Base-by-base conservation (phyloP, 1,140 invertebrate genomes). In the Diachasmimorpha longicaudata region DNA sequence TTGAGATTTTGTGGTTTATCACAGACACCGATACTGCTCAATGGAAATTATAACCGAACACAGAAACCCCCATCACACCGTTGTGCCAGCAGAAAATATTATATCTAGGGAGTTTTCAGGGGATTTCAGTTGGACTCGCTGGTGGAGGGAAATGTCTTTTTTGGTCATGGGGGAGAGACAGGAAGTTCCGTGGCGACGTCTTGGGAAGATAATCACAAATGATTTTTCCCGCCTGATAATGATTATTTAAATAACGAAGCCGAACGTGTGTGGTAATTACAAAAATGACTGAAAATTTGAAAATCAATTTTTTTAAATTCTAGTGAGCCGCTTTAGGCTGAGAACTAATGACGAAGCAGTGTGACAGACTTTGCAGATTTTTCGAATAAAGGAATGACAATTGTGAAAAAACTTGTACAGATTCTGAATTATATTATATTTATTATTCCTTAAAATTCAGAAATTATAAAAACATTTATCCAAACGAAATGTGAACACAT, bases 41-140 rank as follows among this genome's bases (percentile, higher is more conserved):
- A 48, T 46, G 72, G 31, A 75, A 75, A 75, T 69, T 69, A 69
- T 19, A 42, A 75, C 55, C 46, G 44, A 52, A 23, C 39, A 75
- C 44, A 75, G 11, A 25, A 31, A 23, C 19, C 16, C 73, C 42
- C 70, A 58, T 42, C 73, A 75, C 42, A 31, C 39, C 44, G 52
- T 75, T 44, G 52, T 75, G 25, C 23, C 31, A 69, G 19, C 73
- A 75, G 67, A 55, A 55, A 36, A 72, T 31, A 55, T 52, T 16
- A 52, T 52, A 19, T 9, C 48, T 52, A n/a, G 48, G 48, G 52
- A 37, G 19, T 69, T 75, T 37, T 19, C 44, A 70, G 48, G 13
- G 23, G 31, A 75, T 31, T 63, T 63, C 73, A 70, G 68, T 44
- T 44, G 66, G 68, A 21, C 66, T 23, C 70, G 70, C 67, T 3